phyloP scores from a whole-genome alignment of 2,113 vertebrate species.

The Ondatra zibethicus region DNA sequence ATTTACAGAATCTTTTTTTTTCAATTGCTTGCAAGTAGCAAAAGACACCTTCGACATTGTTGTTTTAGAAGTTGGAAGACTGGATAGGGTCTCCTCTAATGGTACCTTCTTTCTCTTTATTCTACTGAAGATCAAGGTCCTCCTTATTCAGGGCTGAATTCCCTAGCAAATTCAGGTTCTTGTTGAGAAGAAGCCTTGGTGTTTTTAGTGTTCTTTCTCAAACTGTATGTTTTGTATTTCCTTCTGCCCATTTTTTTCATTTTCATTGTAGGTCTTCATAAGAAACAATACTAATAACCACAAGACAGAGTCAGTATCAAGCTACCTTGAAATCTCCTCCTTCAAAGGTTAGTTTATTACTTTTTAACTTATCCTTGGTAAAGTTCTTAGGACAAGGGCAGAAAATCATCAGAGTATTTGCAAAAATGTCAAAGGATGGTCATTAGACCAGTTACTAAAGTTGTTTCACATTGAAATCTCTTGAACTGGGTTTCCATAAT shows the following conservation, averaged over 20 bases:
- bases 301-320: not conserved
- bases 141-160: not conserved
- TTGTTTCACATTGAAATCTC: not conserved
- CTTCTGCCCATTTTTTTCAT: not conserved
- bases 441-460: not conserved
- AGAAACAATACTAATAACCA: not conserved
- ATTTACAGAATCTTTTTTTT: too few species aligned
- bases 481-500: not conserved
- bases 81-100: not conserved
- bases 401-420: not conserved
- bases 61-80: too few species aligned
- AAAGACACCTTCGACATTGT: too few species aligned
- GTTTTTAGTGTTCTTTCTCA: not conserved
- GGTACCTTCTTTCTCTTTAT: not conserved
- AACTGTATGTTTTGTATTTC: not conserved
- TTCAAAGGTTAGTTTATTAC: not conserved
- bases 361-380: not conserved
- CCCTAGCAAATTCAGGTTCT: not conserved
- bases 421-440: not conserved
- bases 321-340: not conserved
- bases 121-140: not conserved
- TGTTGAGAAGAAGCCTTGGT: not conserved
- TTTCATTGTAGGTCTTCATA: not conserved
- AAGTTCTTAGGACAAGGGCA: not conserved
- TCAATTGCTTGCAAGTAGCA: too few species aligned